Evolutionary conservation across 2,888 invertebrate genomes (phyloP).

Genomic region (Doris montereyensis): DNA sequence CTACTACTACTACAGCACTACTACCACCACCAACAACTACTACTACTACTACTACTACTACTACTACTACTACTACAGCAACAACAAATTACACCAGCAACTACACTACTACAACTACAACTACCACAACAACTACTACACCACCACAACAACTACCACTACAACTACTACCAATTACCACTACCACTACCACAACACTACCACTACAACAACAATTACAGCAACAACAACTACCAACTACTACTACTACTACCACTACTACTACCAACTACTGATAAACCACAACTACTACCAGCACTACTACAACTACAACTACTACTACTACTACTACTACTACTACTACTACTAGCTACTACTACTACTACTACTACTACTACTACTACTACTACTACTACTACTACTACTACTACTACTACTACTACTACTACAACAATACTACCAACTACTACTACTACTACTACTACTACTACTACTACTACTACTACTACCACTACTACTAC

Average conservation of each 20-base stretch:
- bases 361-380: neutral
- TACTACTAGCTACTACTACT: neutral
- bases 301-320: too few species aligned
- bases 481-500: constrained; percentile 9
- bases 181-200: too few species aligned
- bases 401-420: neutral
- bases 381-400: neutral
- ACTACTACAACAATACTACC: neutral
- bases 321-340: neutral
- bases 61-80: neutral
- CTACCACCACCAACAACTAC: neutral
- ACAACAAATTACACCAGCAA: too few species aligned
- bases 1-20: too few species aligned
- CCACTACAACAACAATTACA: too few species aligned
- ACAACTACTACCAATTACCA: too few species aligned
- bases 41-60: neutral
- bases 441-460: neutral
- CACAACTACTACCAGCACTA: too few species aligned
- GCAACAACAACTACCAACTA: too few species aligned
- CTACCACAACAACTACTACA: too few species aligned
- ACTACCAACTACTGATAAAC: too few species aligned
- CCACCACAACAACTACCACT: too few species aligned
- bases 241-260: too few species aligned
- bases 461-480: neutral
- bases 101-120: neutral